Evolutionary conservation across 1,140 invertebrate species (phyloP), one percentile per base, ranked within the genome.

Genomic region (Bombus waltoni): DNA sequence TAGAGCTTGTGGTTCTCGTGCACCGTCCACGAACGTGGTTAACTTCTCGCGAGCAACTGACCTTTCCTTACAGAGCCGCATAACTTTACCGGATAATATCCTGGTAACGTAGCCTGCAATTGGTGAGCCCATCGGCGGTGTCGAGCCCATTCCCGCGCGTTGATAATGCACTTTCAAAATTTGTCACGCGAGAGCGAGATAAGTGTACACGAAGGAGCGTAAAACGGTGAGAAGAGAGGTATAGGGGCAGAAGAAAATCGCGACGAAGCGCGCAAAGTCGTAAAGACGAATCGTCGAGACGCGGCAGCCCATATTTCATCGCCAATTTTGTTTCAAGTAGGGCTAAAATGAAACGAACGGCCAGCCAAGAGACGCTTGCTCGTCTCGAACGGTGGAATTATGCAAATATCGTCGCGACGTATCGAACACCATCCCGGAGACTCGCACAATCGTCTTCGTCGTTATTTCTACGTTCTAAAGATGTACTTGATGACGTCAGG

Each of bases 31-130:
- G 47, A 53, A 53, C 47, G 47, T 53, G 47, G 18, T 53, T 22
- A 22, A 53, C 47, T 57, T 25, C 57, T 40, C 15, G 25, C 76
- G 40, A 66, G 40, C 59, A 65, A 65, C 40, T 78, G 59, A 71
- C 76, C 76, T 78, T 78, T 78, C 59, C 59, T 62, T n/a, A 22
- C 47, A 8, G 47, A 53, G 47, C 18, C 47, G 47, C 47, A 53
- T 53, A 53, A 53, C 47, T 53, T 53, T 53, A 53, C 47, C 47
- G 47, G 47, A 53, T 53, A 53, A 53, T 53, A 53, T 53, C 47
- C 22, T 22, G 59, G 40, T 42, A 66, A 38, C 40, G 40, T n/a
- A 11, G 40, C 59, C 18, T 78, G 40, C 40, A 66, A 66, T 78
- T 44, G 68, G 68, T 40, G 25, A 25, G 35, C 38, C 38, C 8